phyloP scores from a whole-genome alignment of 2,888 invertebrate species.

The Pterostichus madidus region DNA sequence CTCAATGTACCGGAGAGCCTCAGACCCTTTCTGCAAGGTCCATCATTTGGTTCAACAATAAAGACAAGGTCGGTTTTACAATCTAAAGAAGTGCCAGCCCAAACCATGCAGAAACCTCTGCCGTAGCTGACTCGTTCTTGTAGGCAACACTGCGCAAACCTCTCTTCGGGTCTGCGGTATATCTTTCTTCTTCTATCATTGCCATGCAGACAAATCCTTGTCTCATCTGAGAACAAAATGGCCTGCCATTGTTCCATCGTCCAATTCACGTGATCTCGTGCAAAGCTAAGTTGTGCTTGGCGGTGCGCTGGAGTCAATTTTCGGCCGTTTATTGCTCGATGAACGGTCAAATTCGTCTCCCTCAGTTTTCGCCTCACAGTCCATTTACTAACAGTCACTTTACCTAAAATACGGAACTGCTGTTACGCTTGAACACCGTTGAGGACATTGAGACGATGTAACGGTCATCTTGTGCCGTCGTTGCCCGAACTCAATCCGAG shows the following conservation, averaged over 20 bases:
- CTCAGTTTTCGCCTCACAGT: conserved; percentile 69
- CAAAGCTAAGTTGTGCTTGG: conserved; percentile 44
- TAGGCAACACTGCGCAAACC: no score
- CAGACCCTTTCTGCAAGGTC: no score
- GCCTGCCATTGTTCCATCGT: conserved; percentile 31
- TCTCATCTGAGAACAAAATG: conserved; percentile 47
- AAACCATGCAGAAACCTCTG: no score
- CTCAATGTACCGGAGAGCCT: no score
- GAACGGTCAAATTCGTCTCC: conserved; percentile 68
- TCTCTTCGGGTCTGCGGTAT: no score
- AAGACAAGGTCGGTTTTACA: no score
- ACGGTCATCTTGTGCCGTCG: no score
- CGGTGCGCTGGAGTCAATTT: conserved; percentile 13
- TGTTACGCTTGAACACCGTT: conserved; percentile 33
- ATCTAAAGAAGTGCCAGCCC: no score
- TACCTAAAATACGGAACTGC: conserved; percentile 68
- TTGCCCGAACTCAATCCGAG: no score
- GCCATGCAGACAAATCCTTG: neutral
- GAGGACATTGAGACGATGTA: no score
- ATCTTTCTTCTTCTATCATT: conserved; percentile 1
- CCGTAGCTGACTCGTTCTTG: no score
- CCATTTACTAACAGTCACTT: conserved; percentile 69
- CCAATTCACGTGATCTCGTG: conserved; percentile 51
- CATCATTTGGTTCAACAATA: no score
- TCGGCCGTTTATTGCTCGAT: conserved; percentile 27